phyloP scores from a whole-genome alignment of 2,888 invertebrate genomes.

The Amphimallon solstitiale region DNA sequence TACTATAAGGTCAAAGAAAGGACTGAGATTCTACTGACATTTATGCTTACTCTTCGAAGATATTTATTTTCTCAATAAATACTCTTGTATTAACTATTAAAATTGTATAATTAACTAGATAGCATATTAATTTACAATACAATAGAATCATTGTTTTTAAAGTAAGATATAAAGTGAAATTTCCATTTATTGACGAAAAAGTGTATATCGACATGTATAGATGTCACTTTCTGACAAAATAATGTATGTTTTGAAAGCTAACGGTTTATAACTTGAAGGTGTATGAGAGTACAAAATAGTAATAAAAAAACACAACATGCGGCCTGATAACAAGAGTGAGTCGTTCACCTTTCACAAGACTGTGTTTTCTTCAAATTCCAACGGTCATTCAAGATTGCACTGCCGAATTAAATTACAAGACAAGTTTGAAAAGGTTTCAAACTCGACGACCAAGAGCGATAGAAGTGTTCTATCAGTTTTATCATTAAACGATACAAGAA shows the following conservation, averaged over 20 bases:
- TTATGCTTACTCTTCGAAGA: too few relatives aligned
- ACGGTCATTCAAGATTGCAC: conserved; percentile 48
- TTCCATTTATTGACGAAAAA: neutral
- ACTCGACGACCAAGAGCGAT: conserved; percentile 45
- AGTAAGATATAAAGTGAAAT: neutral
- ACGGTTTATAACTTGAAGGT: conserved; percentile 23
- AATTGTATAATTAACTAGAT: too few relatives aligned
- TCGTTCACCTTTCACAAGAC: conserved; percentile 56
- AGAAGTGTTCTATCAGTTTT: conserved; percentile 59
- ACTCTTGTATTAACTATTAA: too few relatives aligned
- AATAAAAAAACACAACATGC: conserved; percentile 38
- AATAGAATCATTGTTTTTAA: too few relatives aligned
- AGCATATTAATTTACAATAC: too few relatives aligned
- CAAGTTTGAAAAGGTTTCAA: conserved; percentile 51
- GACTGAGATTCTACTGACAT: too few relatives aligned
- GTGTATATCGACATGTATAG: neutral
- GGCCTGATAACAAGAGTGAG: conserved; percentile 49
- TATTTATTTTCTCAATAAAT: too few relatives aligned
- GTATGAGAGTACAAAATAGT: conserved; percentile 17
- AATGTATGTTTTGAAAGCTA: conserved; percentile 31
- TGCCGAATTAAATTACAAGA: conserved; percentile 59
- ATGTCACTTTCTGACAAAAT: conserved; percentile 16
- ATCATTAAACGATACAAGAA: conserved; percentile 71
- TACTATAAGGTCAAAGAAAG: too few relatives aligned
- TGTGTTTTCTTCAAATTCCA: conserved; percentile 50